These are phyloP conservation scores for Gambusia affinis DNA, from an alignment of 2,113 vertebrate species.

Conservation along the genomic window DNA sequence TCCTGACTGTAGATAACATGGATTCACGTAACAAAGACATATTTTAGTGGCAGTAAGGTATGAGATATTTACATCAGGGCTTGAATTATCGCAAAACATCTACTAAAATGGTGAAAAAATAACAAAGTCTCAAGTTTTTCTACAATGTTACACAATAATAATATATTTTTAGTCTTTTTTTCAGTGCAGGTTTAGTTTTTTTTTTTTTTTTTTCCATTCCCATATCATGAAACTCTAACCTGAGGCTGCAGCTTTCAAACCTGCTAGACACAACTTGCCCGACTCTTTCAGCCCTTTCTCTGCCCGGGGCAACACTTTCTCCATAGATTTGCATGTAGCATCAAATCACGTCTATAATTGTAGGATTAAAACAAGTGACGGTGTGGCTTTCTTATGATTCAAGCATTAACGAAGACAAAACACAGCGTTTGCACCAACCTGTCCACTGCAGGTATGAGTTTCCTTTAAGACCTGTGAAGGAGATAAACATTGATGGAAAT, in stretches of 20 bases:
- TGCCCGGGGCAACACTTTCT: slow-evolving; percentile 10
- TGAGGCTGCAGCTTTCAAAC: slow-evolving; percentile 25
- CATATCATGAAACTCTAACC: slow-evolving; percentile 8
- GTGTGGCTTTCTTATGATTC: slow-evolving; percentile 3
- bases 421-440: slow-evolving; percentile 7
- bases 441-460: slow-evolving; percentile 6
- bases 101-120: background rate
- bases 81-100: background rate
- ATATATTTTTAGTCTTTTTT: background rate
- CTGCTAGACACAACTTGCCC: slow-evolving; percentile 54
- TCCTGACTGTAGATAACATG: background rate
- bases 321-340: background rate
- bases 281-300: background rate
- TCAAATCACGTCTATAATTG: background rate
- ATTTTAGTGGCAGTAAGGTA: background rate
- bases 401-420: background rate
- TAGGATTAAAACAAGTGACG: background rate
- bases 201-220: background rate
- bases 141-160: background rate
- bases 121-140: background rate
- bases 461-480: background rate
- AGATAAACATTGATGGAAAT: slow-evolving; percentile 12
- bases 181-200: background rate
- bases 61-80: background rate
- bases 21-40: background rate